Evolutionary conservation across 2,888 invertebrate species (phyloP).

Genomic region (Pteria penguin): DNA sequence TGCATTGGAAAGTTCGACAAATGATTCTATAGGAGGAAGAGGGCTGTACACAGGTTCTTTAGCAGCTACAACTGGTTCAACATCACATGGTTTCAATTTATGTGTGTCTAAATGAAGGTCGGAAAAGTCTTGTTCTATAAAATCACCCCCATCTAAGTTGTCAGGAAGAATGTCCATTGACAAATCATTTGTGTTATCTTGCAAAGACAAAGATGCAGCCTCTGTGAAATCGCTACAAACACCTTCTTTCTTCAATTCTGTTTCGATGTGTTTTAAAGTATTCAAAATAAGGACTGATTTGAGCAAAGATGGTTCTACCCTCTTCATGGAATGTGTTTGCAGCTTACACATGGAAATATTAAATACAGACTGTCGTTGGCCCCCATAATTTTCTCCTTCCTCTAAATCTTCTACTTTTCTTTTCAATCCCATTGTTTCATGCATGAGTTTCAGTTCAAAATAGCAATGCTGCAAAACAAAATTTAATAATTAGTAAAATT

Average conservation of each 20-base stretch:
- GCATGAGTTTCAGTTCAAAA: too few species aligned
- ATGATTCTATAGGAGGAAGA: conserved; percentile 61
- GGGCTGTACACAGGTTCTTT: conserved; percentile 39
- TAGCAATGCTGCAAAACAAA: too few species aligned
- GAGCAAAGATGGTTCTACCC: conserved; percentile 91
- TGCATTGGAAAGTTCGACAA: conserved; percentile 50
- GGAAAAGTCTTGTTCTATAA: conserved; percentile 27
- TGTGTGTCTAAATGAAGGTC: conserved; percentile 8
- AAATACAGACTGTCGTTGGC: conserved; percentile 88
- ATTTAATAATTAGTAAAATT: too few species aligned
- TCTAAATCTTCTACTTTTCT: conserved; percentile 58
- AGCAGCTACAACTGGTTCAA: not conserved
- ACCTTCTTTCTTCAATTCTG: conserved; percentile 86
- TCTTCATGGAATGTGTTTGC: conserved; percentile 83
- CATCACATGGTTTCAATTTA: not conserved
- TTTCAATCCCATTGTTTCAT: conserved; percentile 64
- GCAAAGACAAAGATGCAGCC: conserved; percentile 49
- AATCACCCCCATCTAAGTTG: conserved; percentile 41
- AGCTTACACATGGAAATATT: conserved; percentile 95
- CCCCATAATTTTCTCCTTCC: conserved; percentile 32
- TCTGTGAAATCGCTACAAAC: conserved; percentile 56
- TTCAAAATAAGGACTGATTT: conserved; percentile 96
- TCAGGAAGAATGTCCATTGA: conserved; percentile 58
- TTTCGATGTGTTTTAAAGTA: conserved; percentile 92
- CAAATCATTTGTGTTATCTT: conserved; percentile 55